Conservation (phyloP, 2,113 vertebrate species). For the Pandion haliaetus region DNA sequence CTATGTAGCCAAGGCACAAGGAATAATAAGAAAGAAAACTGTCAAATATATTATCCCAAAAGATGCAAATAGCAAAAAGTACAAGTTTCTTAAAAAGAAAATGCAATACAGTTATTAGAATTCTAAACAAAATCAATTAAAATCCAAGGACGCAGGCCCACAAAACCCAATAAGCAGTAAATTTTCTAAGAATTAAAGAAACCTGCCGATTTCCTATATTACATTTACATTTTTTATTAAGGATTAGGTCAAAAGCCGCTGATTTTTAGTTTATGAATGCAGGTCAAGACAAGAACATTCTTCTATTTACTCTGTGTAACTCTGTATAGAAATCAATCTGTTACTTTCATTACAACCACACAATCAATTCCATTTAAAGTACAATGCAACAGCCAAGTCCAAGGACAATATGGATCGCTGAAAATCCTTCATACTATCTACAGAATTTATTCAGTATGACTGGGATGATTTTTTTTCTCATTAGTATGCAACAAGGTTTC, state of each 20-base stretch:
- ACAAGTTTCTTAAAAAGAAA: background rate
- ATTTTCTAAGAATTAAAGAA: constrained; percentile 53
- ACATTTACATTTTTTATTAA: constrained; percentile 70
- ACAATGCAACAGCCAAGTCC: constrained; percentile 77
- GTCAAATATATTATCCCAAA: background rate
- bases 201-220: constrained; percentile 15
- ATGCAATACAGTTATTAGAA: background rate
- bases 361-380: constrained; percentile 84
- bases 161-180: background rate
- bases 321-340: constrained; percentile 79
- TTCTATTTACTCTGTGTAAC: constrained; percentile 79
- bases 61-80: background rate
- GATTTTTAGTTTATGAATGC: constrained; percentile 72
- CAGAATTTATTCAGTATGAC: constrained; percentile 37
- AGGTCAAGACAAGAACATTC: constrained; percentile 78
- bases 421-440: constrained; percentile 52
- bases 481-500: constrained; percentile 43
- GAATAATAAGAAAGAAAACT: background rate
- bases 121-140: background rate
- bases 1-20: background rate
- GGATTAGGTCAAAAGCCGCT: constrained; percentile 64
- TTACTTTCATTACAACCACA: constrained; percentile 82
- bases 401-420: constrained; percentile 76
- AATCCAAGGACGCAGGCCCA: background rate
- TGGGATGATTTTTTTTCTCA: constrained; percentile 57